Evolutionary conservation across 1,140 invertebrate species (phyloP), one percentile per base, ranked within the genome.

Genomic region (Archegozetes longisetosus): DNA sequence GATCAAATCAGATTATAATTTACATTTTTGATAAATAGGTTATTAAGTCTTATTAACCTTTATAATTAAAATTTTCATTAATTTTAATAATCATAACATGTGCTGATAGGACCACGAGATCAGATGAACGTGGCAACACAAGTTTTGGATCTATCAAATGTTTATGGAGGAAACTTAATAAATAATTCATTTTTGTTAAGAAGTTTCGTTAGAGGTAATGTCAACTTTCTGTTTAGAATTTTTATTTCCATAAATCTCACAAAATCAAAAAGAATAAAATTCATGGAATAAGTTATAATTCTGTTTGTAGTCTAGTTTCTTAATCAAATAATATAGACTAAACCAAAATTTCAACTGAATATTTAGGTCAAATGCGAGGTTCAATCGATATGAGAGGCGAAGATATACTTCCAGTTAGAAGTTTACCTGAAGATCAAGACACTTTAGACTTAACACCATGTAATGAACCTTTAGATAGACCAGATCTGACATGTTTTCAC

Each of bases 61-160:
- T n/a, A n/a, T n/a, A n/a, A n/a, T n/a, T n/a, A n/a, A n/a, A n/a
- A n/a, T n/a, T n/a, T n/a, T 40, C 6, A 40, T 40, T 40, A 40
- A 40, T 40, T 40, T 40, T 52, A 9, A 49, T 22, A 27, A 9
- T 55, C 6, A 48, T 20, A 13, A 57, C 6, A 22, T 50, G 6
- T 4, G 4, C n/a, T 52, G 50, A 23, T 50, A 24, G 67, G 69
- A 24, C 66, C 69, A 20, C 62, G 71, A 20, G 67, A 76, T 61
- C 70, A 86, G 79, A 76, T 86, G 65, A 88, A 87, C 69, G 81
- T 82, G 72, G 83, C 82, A 1, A 83, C 83, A 1, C 80, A 83
- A 55, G 80, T 76, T 65, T 69, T 87, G 62, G 85, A 88, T 69
- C 80, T 78, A 0, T 86, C 84, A 0, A 78, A 82, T 64, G 79